Evolutionary conservation across 2,888 invertebrate species (phyloP).

Genomic region (Salpingus planirostris): DNA sequence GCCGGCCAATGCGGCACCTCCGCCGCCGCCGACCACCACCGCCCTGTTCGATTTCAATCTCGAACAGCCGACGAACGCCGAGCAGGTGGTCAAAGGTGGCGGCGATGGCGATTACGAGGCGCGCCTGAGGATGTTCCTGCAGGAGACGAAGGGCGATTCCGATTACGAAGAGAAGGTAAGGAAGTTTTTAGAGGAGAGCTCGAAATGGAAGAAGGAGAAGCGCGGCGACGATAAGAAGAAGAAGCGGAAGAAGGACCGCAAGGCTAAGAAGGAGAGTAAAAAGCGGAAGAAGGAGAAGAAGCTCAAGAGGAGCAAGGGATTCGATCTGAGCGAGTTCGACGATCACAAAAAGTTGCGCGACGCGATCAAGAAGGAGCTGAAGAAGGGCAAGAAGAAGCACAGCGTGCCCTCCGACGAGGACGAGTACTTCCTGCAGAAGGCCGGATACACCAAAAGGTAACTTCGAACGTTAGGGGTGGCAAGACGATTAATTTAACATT

Average conservation of each 20-base stretch:
- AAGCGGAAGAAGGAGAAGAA: conserved; percentile 67
- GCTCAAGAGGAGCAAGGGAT: conserved; percentile 54
- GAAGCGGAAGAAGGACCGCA: conserved; percentile 47
- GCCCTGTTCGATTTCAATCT: conserved; percentile 42
- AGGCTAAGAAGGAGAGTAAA: conserved; percentile 63
- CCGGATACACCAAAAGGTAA: conserved; percentile 40
- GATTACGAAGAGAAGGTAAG: conserved; percentile 79
- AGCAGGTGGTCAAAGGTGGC: conserved; percentile 17
- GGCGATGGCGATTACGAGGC: conserved; percentile 27
- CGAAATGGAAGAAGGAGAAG: conserved; percentile 66
- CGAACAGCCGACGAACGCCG: conserved; percentile 36
- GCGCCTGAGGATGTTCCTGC: conserved; percentile 56
- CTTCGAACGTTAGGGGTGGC: too few relatives aligned
- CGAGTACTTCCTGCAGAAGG: conserved; percentile 42
- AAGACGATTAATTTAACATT: conserved; percentile 7
- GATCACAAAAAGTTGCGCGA: conserved; percentile 58
- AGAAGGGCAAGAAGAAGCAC: conserved; percentile 39
- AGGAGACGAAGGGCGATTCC: conserved; percentile 69
- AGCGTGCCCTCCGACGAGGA: conserved; percentile 40
- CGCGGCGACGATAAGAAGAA: conserved; percentile 58
- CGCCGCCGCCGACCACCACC: conserved; percentile 43
- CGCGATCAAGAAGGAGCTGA: conserved; percentile 53
- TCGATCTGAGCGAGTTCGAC: conserved; percentile 56
- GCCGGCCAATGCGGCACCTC: conserved; percentile 47
- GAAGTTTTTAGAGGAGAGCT: conserved; percentile 76